These are phyloP conservation scores for Scaptomyza caliginosa DNA, from an alignment of 2,888 invertebrate species.

Conservation along the genomic window DNA sequence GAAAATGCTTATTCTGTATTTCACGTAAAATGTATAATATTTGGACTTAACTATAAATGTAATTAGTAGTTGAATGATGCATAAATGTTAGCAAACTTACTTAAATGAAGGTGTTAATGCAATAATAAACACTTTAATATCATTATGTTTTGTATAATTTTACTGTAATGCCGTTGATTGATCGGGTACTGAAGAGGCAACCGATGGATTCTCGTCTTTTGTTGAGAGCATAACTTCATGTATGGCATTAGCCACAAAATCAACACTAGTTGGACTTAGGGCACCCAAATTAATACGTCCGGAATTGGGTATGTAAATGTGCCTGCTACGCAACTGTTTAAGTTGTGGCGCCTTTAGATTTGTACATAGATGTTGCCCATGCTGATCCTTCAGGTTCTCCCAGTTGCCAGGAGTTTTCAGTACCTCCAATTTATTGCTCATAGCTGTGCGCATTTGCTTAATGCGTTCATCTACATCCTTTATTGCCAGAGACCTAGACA, in stretches of 20 bases:
- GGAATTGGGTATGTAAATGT: slow-evolving; percentile 45
- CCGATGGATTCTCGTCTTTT: accelerated
- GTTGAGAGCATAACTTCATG: slow-evolving; percentile 31
- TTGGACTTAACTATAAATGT: no score
- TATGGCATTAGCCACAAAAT: slow-evolving; percentile 40
- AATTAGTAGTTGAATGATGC: no score
- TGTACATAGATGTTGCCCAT: slow-evolving; percentile 31
- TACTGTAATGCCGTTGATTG: neutral
- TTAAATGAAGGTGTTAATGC: no score
- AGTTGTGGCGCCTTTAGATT: slow-evolving; percentile 30
- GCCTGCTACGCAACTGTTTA: slow-evolving; percentile 22
- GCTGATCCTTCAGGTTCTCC: slow-evolving; percentile 35
- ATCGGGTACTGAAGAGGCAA: neutral
- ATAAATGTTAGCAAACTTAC: no score
- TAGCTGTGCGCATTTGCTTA: slow-evolving; percentile 23
- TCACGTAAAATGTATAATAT: no score
- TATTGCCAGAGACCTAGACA: slow-evolving; percentile 18
- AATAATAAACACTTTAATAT: no score
- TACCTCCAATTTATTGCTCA: slow-evolving; percentile 26
- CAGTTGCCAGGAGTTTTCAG: slow-evolving; percentile 46
- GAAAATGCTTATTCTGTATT: neutral
- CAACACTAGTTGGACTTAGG: slow-evolving; percentile 24
- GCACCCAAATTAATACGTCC: slow-evolving; percentile 50
- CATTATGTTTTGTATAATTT: neutral
- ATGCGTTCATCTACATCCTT: slow-evolving; percentile 31